Conservation (phyloP, 1,140 invertebrate genomes). For the Ctenoplectra terminalis region DNA sequence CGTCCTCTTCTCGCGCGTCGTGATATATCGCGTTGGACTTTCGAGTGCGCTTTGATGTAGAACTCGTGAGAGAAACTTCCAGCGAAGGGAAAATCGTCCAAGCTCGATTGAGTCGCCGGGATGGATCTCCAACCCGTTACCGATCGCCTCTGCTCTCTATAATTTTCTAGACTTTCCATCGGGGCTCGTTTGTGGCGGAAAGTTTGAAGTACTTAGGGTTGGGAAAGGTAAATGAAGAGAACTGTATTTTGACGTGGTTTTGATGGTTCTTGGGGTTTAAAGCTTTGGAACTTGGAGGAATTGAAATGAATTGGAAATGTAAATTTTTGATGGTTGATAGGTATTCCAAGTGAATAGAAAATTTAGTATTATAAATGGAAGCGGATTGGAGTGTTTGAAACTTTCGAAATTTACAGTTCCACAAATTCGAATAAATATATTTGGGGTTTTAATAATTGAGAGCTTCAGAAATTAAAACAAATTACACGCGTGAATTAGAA, state of each 20-base stretch:
- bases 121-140: background rate
- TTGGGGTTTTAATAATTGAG: no score
- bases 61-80: conserved; percentile 15
- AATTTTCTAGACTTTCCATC: background rate
- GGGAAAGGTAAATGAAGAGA: background rate
- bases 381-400: no score
- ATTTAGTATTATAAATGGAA: no score
- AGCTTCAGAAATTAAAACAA: no score
- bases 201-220: no score
- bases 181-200: no score
- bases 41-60: conserved; percentile 23
- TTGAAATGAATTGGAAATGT: background rate
- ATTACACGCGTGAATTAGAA: no score
- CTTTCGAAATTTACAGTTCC: no score
- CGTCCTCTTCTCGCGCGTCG: background rate
- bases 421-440: no score
- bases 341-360: no score
- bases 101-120: background rate
- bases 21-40: conserved; percentile 38
- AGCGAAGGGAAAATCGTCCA: background rate
- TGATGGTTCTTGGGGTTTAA: background rate
- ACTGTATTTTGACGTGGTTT: background rate
- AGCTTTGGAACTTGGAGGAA: background rate
- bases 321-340: background rate
- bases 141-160: no score